Evolutionary conservation across 2,113 vertebrate genomes (phyloP), one percentile per base, ranked within the genome.

Genomic region (Calidris pygmaea): DNA sequence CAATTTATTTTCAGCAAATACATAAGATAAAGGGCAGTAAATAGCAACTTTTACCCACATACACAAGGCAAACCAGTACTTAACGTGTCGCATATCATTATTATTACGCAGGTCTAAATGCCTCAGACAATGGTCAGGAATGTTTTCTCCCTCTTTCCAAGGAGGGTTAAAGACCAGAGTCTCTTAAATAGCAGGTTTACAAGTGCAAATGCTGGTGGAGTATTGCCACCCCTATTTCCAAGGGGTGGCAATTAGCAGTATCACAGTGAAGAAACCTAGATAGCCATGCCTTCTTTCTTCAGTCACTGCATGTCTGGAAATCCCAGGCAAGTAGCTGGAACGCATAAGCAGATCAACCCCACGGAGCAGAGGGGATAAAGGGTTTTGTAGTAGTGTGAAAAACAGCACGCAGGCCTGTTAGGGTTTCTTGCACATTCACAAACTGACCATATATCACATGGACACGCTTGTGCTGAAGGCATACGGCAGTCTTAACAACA

Each of bases 11-110:
- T 70, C 76, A 81, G 68, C 34, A 34, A 95, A 81, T 39, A 39
- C 56, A 29, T 47, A 92, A 85, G 68, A 92, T 93, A 94, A 96
- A 93, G 65, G 65, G 35, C 86, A 89, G 80, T 94, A 97, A 96
- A 96, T 76, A 95, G 48, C 87, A 90, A 82, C 94, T 96, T 94
- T 76, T 94, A 89, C 76, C 35, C 27, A n/a, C 9, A 53, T n/a
- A 65, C 22, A 78, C 77, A 89, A 79, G 86, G 83, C 74, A 92
- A 91, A 94, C 86, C 21, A 12, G 88, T 82, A 91, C 74, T 89
- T 94, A 75, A 88, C 5, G 1, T 67, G 56, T 26, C 48, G 27
- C 53, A 32, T 75, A 63, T 93, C 71, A 77, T 45, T 73, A 73
- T 79, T 66, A 86, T 93, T 89, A 94, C 7, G 39, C 48, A 89